Conservation (phyloP, 2,113 vertebrate genomes). For the Perca schrenkii region DNA sequence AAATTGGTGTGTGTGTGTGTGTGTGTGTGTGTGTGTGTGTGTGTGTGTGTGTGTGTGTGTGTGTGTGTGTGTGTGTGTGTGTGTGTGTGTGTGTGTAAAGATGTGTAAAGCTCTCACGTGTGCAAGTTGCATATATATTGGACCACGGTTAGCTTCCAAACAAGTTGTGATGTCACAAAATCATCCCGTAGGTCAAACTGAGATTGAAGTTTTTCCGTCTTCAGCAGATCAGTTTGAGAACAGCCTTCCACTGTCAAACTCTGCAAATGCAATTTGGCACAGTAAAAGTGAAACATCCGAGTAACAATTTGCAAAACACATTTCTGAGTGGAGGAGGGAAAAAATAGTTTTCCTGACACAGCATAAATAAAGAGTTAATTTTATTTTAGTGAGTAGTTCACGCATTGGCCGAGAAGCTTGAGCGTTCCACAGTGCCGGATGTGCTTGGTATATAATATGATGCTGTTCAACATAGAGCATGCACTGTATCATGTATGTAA, state of each 20-base stretch:
- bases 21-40: too few species aligned
- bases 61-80: too few species aligned
- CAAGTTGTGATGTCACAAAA: not conserved
- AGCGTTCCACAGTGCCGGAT: not conserved
- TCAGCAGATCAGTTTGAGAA: not conserved
- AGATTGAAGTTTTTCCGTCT: not conserved
- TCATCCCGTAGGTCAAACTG: not conserved
- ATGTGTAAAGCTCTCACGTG: not conserved
- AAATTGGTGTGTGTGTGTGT: too few species aligned
- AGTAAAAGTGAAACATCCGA: not conserved
- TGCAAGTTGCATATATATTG: not conserved
- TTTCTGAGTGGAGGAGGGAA: not conserved
- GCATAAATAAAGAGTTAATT: not conserved
- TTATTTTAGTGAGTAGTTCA: not conserved
- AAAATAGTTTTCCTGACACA: not conserved
- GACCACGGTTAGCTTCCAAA: not conserved
- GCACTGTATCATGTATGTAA: constrained; percentile 26
- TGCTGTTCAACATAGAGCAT: constrained; percentile 9
- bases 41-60: too few species aligned
- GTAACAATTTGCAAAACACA: not conserved
- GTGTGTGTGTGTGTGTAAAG: too few species aligned
- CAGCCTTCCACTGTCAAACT: not conserved
- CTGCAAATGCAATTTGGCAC: not conserved
- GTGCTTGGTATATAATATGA: not conserved
- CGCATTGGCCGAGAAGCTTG: not conserved